These are phyloP conservation scores for Dermolepida albohirtum DNA, from an alignment of 2,888 invertebrate genomes.

Conservation along the genomic window DNA sequence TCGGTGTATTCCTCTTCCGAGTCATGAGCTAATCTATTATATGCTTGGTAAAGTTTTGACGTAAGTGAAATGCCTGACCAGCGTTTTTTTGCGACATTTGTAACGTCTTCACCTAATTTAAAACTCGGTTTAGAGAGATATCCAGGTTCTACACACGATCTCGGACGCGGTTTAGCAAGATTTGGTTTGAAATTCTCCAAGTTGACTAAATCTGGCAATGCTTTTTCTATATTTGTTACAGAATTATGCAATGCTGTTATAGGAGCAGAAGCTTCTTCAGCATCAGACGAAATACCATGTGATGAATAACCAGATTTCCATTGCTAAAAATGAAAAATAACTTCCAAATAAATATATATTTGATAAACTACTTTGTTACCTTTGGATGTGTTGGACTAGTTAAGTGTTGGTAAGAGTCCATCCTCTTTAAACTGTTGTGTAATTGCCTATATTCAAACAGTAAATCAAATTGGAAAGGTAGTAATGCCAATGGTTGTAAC, in stretches of 20 bases:
- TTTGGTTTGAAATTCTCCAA: constrained; percentile 68
- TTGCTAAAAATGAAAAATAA: constrained; percentile 7
- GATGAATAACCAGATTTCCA: constrained; percentile 40
- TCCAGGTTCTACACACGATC: constrained; percentile 76
- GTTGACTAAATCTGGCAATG: constrained; percentile 71
- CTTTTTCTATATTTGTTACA: constrained; percentile 63
- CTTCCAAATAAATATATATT: too few relatives aligned
- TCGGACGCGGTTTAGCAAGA: constrained; percentile 72
- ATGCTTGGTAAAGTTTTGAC: constrained; percentile 78
- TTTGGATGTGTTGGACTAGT: constrained; percentile 61
- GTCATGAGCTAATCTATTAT: constrained; percentile 75
- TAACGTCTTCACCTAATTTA: constrained; percentile 63
- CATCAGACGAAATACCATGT: constrained; percentile 59
- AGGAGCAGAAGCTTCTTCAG: constrained; percentile 63
- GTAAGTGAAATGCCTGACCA: constrained; percentile 81
- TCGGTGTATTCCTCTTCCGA: constrained; percentile 80
- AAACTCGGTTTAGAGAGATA: constrained; percentile 57
- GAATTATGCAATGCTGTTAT: constrained; percentile 68
- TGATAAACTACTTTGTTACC: constrained; percentile 45
- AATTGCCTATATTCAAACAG: constrained; percentile 83
- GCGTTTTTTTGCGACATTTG: constrained; percentile 70
- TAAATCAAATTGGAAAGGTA: constrained; percentile 85
- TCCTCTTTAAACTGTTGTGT: constrained; percentile 79
- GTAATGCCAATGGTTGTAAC: constrained; percentile 81
- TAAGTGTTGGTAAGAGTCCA: constrained; percentile 66